Percentiles rank a stretch among this genome's conserved stretches.
phyloP scores from a whole-genome alignment of 2,888 invertebrate genomes.

The Aplocera efformata region DNA sequence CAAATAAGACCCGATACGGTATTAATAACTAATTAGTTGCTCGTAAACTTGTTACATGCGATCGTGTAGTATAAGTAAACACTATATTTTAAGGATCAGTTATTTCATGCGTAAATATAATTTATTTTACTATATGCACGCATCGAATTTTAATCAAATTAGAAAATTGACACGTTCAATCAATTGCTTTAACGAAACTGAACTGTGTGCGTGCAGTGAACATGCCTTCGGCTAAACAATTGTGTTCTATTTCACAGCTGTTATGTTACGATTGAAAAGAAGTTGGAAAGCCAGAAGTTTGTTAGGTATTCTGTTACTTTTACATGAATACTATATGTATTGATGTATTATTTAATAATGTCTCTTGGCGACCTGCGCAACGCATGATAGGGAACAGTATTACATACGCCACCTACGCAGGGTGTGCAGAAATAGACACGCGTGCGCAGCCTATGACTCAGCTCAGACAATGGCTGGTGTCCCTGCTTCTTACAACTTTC shows the following conservation, averaged over 20 bases:
- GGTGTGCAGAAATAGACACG: slow-evolving; percentile 63
- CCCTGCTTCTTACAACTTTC: slow-evolving; percentile 60
- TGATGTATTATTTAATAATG: slow-evolving; percentile 30
- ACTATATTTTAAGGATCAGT: no score
- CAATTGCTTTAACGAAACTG: background rate
- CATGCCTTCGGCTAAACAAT: background rate
- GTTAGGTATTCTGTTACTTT: no score
- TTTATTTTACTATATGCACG: no score
- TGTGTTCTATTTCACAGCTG: background rate
- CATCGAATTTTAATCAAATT: no score
- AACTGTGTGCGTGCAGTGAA: background rate
- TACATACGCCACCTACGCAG: slow-evolving; percentile 57
- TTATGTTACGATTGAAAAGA: background rate
- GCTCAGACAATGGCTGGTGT: slow-evolving; percentile 66
- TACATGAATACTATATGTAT: background rate
- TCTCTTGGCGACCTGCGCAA: slow-evolving; percentile 50
- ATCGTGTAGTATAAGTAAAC: no score
- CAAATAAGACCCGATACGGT: background rate
- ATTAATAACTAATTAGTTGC: background rate
- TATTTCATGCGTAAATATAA: no score
- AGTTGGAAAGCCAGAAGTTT: no score
- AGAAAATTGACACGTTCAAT: no score
- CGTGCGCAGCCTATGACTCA: slow-evolving; percentile 72
- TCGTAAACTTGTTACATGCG: no score
- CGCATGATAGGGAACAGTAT: slow-evolving; percentile 46